Evolutionary conservation across 1,140 invertebrate species (phyloP).

Genomic region (Radopholus similis): DNA sequence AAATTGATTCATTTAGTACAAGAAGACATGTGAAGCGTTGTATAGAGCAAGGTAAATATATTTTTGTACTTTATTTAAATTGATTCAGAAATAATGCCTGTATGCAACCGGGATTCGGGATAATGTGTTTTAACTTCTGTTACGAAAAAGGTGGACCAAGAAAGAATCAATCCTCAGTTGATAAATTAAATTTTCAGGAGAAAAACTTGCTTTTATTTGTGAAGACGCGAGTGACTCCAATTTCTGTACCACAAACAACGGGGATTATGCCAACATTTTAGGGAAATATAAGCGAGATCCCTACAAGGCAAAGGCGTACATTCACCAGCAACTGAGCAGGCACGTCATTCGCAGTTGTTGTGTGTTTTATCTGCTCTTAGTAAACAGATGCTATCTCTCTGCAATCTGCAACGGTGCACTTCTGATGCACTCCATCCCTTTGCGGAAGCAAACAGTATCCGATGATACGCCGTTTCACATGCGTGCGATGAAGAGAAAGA

Average conservation of each 20-base stretch:
- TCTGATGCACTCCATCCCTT: not conserved
- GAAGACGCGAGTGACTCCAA: slow-evolving; percentile 52
- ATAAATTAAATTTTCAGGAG: slow-evolving; percentile 44
- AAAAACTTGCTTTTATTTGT: slow-evolving; percentile 51
- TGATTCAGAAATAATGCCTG: slow-evolving; percentile 40
- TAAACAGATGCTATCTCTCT: slow-evolving; percentile 57
- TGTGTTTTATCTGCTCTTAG: slow-evolving; percentile 36
- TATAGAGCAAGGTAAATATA: slow-evolving; percentile 46
- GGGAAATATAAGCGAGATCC: slow-evolving; percentile 48
- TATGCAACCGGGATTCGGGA: slow-evolving; percentile 53
- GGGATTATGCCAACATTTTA: slow-evolving; percentile 36
- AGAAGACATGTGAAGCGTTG: slow-evolving; percentile 58
- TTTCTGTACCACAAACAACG: slow-evolving; percentile 44
- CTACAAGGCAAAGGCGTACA: slow-evolving; percentile 58
- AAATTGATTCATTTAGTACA: slow-evolving; percentile 43
- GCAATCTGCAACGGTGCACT: slow-evolving; percentile 47
- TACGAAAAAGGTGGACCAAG: slow-evolving; percentile 15
- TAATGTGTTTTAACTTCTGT: slow-evolving; percentile 60
- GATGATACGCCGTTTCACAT: not conserved
- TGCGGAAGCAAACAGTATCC: not conserved
- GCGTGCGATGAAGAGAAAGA: not conserved
- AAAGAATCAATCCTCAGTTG: slow-evolving; percentile 18
- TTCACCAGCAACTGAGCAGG: slow-evolving; percentile 49
- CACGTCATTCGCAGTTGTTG: slow-evolving; percentile 17
- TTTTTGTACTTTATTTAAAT: not conserved